A percentile compares a stretch with the other conserved stretches of the same genome.
Conservation (phyloP, 2,113 vertebrate species). For the Mastomys coucha region DNA sequence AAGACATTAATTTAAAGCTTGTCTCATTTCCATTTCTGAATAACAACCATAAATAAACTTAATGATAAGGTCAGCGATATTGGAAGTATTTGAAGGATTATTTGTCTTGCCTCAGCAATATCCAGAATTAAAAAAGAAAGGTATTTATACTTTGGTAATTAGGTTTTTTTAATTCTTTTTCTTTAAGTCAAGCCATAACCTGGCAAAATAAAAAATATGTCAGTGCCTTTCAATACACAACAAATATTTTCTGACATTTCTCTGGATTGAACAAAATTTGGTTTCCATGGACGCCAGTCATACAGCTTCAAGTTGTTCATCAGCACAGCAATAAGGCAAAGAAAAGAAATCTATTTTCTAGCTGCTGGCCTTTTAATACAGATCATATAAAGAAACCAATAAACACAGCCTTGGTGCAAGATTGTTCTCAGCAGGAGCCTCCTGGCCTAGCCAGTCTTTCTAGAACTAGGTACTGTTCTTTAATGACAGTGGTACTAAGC, state of each 20-base stretch:
- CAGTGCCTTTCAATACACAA: constrained; percentile 26
- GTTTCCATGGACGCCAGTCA: constrained; percentile 68
- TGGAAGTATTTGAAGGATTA: constrained; percentile 47
- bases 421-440: neutral
- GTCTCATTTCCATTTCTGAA: neutral
- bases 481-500: neutral
- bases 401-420: neutral
- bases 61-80: constrained; percentile 47
- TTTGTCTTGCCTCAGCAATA: constrained; percentile 56
- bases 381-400: constrained; percentile 9
- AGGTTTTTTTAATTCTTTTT: constrained; percentile 47
- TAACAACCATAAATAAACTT: constrained; percentile 48
- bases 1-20: constrained; percentile 59
- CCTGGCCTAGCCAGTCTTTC: neutral
- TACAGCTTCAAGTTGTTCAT: constrained; percentile 18
- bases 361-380: constrained; percentile 28
- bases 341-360: constrained; percentile 48
- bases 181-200: constrained; percentile 30
- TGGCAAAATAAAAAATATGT: constrained; percentile 35
- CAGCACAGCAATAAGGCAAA: constrained; percentile 31
- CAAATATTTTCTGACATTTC: constrained; percentile 64
- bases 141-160: constrained; percentile 52
- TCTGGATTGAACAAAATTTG: constrained; percentile 40
- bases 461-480: neutral
- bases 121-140: constrained; percentile 37